Evolutionary conservation across 2,888 invertebrate species (phyloP), one percentile per base, ranked within the genome.

Genomic region (Drosophila mulleri): DNA sequence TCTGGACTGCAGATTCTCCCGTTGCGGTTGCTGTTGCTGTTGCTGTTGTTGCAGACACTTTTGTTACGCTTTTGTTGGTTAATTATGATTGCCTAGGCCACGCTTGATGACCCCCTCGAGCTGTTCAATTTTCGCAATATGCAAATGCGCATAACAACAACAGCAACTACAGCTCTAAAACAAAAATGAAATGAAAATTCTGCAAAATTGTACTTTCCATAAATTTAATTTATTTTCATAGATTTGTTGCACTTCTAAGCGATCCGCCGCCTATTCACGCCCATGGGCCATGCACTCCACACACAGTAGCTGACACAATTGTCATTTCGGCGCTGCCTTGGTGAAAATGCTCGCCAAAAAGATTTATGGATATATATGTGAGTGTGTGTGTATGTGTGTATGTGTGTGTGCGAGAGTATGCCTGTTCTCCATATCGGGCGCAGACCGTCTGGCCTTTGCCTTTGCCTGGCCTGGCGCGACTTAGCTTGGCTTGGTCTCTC

Each of bases 301-400:
- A 73, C 92, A 92, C 92, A 90, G 92, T 92, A 92, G 92, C 92
- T 91, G 90, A 87, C 91, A 92, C 91, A 91, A 92, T 91, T 91
- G 91, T 92, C 91, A 91, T 88, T 92, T 79, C 62, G 68, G 68
- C 79, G 80, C 83, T 82, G 87, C 83, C 81, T 78, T 67, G 75
- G 75, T 78, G 87, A 87, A 89, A 80, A 84, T 84, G 53, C 63
- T 63, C 65, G 63, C 64, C 66, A 42, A 84, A 50, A 54, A 87
- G 91, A 91, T 90, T 91, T 91, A 90, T 90, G 53, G n/a, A n/a
- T n/a, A n/a, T n/a, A n/a, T n/a, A n/a, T n/a, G n/a, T n/a, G n/a
- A n/a, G n/a, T n/a, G n/a, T n/a, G n/a, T n/a, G n/a, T n/a, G 26
- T 39, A 18, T 20, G 20, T 32, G 7, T n/a, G n/a, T n/a, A n/a